Evolutionary conservation across 1,140 invertebrate genomes (phyloP).

Genomic region (Lepidotrigona ventralis): DNA sequence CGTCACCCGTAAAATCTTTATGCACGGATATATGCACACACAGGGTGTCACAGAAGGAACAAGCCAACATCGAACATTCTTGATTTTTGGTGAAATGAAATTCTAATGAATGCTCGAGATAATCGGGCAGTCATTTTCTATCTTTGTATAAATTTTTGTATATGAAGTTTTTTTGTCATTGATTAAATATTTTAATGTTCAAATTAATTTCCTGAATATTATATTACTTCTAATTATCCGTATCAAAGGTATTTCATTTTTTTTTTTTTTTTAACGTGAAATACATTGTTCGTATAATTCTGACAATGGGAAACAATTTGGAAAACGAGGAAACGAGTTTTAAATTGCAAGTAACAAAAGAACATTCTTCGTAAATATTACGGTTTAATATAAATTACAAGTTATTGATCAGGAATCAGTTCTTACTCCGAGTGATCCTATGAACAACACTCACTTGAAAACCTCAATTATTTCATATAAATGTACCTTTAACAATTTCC

Average conservation of each 20-base stretch:
- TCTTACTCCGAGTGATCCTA: no score
- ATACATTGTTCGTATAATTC: neutral
- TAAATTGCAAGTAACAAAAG: neutral
- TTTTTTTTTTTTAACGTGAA: neutral
- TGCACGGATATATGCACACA: neutral
- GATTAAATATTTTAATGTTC: neutral
- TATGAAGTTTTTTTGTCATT: neutral
- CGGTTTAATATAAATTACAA: neutral
- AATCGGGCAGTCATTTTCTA: neutral
- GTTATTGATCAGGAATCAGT: no score
- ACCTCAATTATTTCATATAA: no score
- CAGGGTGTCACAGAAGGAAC: neutral
- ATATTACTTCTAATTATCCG: neutral
- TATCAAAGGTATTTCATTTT: neutral
- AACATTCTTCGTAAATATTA: neutral
- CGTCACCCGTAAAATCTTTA: slow-evolving; percentile 50
- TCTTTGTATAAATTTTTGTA: neutral
- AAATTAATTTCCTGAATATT: neutral
- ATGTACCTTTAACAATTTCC: no score
- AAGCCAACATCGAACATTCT: neutral
- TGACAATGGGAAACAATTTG: neutral
- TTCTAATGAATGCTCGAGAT: neutral
- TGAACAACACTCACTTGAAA: no score
- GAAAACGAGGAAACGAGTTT: no score
- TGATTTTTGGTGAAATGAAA: neutral